Evolutionary conservation across 2,797 vertebrate species (phyloP), one percentile per base, ranked within the genome.

Genomic region (Streptopelia turtur): DNA sequence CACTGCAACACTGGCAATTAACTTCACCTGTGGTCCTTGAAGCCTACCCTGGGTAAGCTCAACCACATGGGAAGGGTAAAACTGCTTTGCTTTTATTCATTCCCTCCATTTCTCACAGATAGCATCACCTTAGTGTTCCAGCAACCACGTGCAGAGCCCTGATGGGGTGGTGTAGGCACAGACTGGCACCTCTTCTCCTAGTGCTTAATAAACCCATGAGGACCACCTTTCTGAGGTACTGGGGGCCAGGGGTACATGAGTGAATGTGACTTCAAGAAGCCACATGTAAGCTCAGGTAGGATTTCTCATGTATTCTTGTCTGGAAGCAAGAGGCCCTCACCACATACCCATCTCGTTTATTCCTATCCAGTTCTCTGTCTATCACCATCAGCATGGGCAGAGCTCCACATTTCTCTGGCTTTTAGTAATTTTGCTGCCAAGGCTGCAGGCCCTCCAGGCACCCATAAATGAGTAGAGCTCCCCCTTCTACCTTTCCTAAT

Each of bases 21-120:
- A 2, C 61, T 57, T 52, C 50, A 21, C 57, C 82, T 37, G 15
- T 16, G 35, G 49, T 47, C 37, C 66, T 25, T 28, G 8, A 59
- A 27, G 15, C 14, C 28, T 30, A 0, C 2, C 0, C 52, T 53
- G 45, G 13, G 3, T 5, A 23, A 59, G 33, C 23, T 59, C 9
- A 1, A 9, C 11, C 11, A 2, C 2, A 6, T 35, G 20, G 39
- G 20, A 45, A 35, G 25, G 27, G 20, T 2, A 23, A 59, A 74
- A 45, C 24, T 5, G 49, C 35, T 39, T 53, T 39, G 18, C 10
- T 76, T 69, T 85, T 41, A 50, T 17, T 43, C 11, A 2, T 12
- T 15, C 28, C 37, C 68, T 39, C 22, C 20, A 2, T 45, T n/a
- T 60, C 52, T 87, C 45, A 27, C 35, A 22, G 31, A 10, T 23